Evolutionary conservation across 2,888 invertebrate species (phyloP).

Genomic region (Campoplex capitator): DNA sequence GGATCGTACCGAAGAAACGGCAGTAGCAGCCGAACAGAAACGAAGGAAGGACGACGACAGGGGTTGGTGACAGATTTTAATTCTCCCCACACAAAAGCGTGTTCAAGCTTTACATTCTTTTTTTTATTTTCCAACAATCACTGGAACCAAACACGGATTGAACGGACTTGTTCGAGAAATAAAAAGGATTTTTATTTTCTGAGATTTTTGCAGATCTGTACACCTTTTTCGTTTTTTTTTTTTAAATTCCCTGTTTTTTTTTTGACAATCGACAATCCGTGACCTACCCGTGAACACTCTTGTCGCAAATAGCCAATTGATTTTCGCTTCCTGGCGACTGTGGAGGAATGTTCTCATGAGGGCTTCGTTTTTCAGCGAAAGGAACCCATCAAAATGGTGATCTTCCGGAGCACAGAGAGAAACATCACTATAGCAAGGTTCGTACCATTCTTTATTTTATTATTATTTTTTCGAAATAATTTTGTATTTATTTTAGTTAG

Average conservation of each 20-base stretch:
- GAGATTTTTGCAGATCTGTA: conserved; percentile 31
- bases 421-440: conserved; percentile 91
- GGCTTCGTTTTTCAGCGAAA: conserved; percentile 84
- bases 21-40: conserved; percentile 89
- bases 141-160: conserved; percentile 41
- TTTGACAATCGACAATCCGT: conserved; percentile 48
- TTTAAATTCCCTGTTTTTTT: conserved; percentile 42
- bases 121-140: conserved; percentile 39
- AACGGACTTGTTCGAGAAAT: conserved; percentile 46
- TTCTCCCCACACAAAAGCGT: conserved; percentile 45
- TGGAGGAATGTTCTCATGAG: conserved; percentile 57
- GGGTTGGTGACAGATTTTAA: conserved; percentile 85
- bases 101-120: conserved; percentile 43
- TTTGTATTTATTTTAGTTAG: neutral
- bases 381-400: conserved; percentile 92
- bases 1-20: conserved; percentile 91
- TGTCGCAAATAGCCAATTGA: conserved; percentile 51
- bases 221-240: conserved; percentile 23
- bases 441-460: conserved; percentile 73
- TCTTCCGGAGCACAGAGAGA: conserved; percentile 89
- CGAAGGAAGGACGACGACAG: conserved; percentile 92
- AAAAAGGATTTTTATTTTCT: conserved; percentile 63
- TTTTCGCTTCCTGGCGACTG: conserved; percentile 49
- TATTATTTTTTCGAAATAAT: conserved; percentile 26
- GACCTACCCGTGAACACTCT: conserved; percentile 31